Evolutionary conservation across 2,888 invertebrate genomes (phyloP), one percentile per base, ranked within the genome.

Genomic region (Deilephila porcellus): DNA sequence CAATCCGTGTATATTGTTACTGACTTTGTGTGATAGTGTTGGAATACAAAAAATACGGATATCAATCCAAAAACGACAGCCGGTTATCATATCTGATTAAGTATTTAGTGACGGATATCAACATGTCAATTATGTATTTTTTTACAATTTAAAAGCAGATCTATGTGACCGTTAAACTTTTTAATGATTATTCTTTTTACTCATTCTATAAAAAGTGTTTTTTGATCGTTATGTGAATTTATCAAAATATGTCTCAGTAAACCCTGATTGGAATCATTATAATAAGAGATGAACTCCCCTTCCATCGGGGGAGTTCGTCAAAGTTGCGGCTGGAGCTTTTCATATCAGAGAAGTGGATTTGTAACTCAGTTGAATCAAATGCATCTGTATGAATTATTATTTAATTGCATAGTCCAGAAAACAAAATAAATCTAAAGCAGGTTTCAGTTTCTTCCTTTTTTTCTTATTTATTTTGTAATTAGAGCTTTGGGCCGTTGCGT

Each of bases 281-380:
- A n/a, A 72, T 45, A 63, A 53, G 11, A 72, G 52, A 60, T 37
- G 20, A 71, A 59, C 74, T 70, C 77, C 78, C 79, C 77, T 77
- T 81, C 81, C 86, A 82, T 80, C 75, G 75, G 76, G 79, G 80
- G 79, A 80, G 79, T 77, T 64, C 70, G 77, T 77, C 73, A 73
- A 76, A 71, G 71, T 63, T 64, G 59, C 60, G 45, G 73, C 60
- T 67, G 62, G 60, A 60, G 64, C 72, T 34, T 53, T n/a, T 53
- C 37, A 1, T 8, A 34, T 60, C n/a, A 29, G 25, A 11, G 29
- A 7, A 29, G 29, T 29, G n/a, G 25, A 11, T 29, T 60, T 60
- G 4, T 8, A 60, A 60, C 60, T 20, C 1, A 6, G n/a, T 8
- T 60, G 25, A n/a, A 60, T 20, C 5, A 6, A 37, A 37, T 37